A percentile compares a stretch with the other conserved stretches of the same genome.
Evolutionary conservation across 2,113 vertebrate genomes (phyloP).

Genomic region (Rattus rattus): DNA sequence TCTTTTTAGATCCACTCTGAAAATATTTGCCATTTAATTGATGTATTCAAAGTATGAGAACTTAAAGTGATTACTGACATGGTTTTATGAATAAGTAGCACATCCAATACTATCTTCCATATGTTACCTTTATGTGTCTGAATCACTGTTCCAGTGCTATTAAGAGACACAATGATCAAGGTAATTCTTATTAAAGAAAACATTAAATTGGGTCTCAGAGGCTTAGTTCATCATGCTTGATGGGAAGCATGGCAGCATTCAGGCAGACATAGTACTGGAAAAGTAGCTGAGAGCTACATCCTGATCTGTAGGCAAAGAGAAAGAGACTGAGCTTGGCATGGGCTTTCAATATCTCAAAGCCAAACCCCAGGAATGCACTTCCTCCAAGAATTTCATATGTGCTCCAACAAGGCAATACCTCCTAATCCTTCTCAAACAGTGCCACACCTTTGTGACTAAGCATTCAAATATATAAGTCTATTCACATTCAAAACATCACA

Average conservation of each 20-base stretch:
- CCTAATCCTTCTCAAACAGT: not conserved
- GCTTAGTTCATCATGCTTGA: not conserved
- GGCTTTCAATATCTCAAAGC: not conserved
- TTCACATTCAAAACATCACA: not conserved
- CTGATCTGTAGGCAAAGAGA: not conserved
- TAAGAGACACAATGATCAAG: not conserved
- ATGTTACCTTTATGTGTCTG: not conserved
- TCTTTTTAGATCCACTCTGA: not conserved
- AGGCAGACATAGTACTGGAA: not conserved
- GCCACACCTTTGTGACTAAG: not conserved
- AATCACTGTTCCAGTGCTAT: not conserved
- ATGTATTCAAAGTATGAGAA: not conserved
- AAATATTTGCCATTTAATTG: not conserved
- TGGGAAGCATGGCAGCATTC: not conserved
- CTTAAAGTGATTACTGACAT: not conserved
- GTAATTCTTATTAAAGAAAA: not conserved
- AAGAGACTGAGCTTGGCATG: not conserved
- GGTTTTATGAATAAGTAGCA: not conserved
- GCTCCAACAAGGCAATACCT: too few relatives aligned
- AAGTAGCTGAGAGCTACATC: not conserved
- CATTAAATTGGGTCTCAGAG: not conserved
- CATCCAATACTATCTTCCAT: not conserved
- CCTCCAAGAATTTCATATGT: too few relatives aligned
- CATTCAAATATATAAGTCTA: not conserved
- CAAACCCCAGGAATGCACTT: not conserved